phyloP scores from a whole-genome alignment of 2,113 vertebrate species.

The Pitta sordida region DNA sequence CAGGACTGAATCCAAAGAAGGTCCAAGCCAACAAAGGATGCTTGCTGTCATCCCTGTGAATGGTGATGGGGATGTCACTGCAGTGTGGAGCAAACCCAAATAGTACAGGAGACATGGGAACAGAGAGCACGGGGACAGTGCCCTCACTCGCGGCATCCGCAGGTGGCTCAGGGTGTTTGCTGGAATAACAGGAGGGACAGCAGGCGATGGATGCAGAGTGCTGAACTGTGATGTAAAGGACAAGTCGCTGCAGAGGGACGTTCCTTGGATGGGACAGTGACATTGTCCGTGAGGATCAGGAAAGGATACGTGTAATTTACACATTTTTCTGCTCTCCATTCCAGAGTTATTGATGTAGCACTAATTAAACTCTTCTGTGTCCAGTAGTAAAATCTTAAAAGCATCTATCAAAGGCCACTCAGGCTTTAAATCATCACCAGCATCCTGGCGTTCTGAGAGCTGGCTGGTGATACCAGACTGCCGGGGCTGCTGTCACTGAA shows the following conservation, averaged over 20 bases:
- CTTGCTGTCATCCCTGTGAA: not conserved
- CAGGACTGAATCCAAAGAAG: not conserved
- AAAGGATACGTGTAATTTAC: not conserved
- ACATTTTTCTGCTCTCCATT: not conserved
- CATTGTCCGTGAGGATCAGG: not conserved
- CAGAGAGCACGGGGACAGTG: not conserved
- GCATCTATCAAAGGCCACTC: not conserved
- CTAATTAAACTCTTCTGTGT: not conserved
- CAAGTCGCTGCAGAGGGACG: rapidly evolving
- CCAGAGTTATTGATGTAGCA: not conserved
- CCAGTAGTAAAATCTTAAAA: not conserved
- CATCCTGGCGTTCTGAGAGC: not conserved
- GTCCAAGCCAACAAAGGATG: not conserved
- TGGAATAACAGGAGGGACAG: not conserved
- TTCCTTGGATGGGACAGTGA: not conserved
- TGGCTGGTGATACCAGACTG: no score
- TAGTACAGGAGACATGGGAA: not conserved
- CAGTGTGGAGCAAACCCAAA: not conserved
- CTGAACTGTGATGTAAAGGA: rapidly evolving
- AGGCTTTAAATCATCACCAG: not conserved
- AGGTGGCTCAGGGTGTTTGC: not conserved
- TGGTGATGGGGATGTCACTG: rapidly evolving
- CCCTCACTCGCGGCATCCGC: no score
- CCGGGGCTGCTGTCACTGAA: not conserved
- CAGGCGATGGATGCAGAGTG: not conserved